Conservation (phyloP, 2,888 invertebrate species). For the Seira sanloemensis region DNA sequence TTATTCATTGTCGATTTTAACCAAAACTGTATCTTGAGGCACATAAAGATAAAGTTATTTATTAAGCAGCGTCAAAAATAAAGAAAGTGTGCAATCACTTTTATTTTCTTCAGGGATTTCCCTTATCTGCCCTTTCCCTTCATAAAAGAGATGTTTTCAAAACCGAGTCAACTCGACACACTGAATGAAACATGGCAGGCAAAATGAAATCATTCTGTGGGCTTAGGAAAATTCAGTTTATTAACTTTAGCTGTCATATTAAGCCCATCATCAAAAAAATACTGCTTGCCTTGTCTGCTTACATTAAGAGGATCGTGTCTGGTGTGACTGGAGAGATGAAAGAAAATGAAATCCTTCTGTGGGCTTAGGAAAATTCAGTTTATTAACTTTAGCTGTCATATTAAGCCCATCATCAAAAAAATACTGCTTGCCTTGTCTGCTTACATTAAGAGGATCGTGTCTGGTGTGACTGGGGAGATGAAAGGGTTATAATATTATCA, state of each 20-base stretch:
- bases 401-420: conserved; percentile 55
- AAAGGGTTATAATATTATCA: conserved; percentile 46
- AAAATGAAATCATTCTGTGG: neutral
- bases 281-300: conserved; percentile 48
- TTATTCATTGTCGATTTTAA: neutral
- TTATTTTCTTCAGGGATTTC: too few species aligned
- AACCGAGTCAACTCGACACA: too few species aligned
- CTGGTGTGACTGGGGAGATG: conserved; percentile 14
- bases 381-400: conserved; percentile 62
- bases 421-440: conserved; percentile 49
- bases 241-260: conserved; percentile 62
- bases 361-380: conserved; percentile 32
- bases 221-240: conserved; percentile 39
- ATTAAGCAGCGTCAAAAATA: too few species aligned
- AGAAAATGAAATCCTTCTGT: neutral
- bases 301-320: neutral
- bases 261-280: conserved; percentile 54
- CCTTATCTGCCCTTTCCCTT: too few species aligned
- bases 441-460: conserved; percentile 3
- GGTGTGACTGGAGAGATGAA: conserved; percentile 10
- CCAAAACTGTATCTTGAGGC: too few species aligned
- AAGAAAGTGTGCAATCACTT: too few species aligned
- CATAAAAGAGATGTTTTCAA: too few species aligned
- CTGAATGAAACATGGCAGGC: too few species aligned
- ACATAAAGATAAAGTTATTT: too few species aligned